phyloP scores from a whole-genome alignment of 2,797 vertebrate genomes.

The Spondyliosoma cantharus region DNA sequence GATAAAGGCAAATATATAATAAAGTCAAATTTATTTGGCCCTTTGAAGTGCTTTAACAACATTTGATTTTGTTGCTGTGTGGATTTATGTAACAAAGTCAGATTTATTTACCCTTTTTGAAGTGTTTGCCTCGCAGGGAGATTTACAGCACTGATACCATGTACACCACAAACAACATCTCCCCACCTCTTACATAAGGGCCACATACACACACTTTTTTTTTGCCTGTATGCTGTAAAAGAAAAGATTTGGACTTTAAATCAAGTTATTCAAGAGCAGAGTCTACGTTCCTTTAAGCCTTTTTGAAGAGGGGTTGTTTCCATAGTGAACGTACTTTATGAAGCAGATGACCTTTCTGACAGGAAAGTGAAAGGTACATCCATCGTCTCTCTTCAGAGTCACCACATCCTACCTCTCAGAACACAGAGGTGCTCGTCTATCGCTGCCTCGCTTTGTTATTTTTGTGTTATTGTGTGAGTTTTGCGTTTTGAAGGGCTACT shows the following conservation, averaged over 20 bases:
- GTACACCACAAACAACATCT: conserved; percentile 4
- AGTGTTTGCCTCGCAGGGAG: conserved; percentile 17
- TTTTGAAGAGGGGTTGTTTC: too few relatives aligned
- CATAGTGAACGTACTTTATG: too few relatives aligned
- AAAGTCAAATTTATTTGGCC: conserved; percentile 21
- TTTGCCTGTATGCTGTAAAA: background rate
- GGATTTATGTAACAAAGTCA: conserved; percentile 19
- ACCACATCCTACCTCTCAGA: too few relatives aligned
- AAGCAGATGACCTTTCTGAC: too few relatives aligned
- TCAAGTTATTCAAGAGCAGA: background rate
- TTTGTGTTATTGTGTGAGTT: too few relatives aligned
- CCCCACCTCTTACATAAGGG: background rate
- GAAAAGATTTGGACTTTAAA: background rate
- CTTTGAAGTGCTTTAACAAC: conserved; percentile 20
- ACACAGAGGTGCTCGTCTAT: too few relatives aligned
- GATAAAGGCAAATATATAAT: conserved; percentile 51
- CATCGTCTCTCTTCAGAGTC: too few relatives aligned
- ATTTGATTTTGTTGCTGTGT: conserved; percentile 28
- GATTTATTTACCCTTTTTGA: conserved; percentile 22
- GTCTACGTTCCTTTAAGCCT: too few relatives aligned
- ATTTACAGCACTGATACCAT: conserved; percentile 8
- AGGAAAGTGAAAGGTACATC: too few relatives aligned
- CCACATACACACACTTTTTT: background rate
- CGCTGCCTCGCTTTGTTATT: too few relatives aligned
- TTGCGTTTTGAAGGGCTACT: too few relatives aligned